Evolutionary conservation across 2,797 vertebrate species (phyloP), one percentile per base, ranked within the genome.

Genomic region (Falco rusticolus): DNA sequence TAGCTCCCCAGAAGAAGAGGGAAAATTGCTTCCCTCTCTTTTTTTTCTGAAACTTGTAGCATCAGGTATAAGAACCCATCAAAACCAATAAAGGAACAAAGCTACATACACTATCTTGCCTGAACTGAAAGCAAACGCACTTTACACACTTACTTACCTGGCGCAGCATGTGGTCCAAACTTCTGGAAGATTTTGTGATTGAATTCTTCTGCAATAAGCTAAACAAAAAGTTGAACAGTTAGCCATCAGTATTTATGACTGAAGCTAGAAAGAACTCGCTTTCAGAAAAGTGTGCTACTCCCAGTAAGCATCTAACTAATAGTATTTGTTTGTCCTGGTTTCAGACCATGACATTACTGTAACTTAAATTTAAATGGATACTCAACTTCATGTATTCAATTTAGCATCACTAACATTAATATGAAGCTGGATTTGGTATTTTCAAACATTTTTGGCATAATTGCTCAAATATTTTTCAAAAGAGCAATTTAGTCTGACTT

Each of bases 161-260:
- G 96, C 97, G 96, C 80, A 94, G 97, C 98, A 91, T 98, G 98
- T 29, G 92, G 97, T 85, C 96, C 98, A 94, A 96, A 96, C 97
- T 98, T 99, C 92, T 98, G 98, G 97, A 98, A 97, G 95, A 98
- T 97, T 97, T 97, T 97, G 94, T 98, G 98, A 97, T 97, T 98
- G 97, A 99, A 99, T 99, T 99, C 99, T 98, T 99, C 99, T 98
- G 99, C 99, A 96, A 99, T 99, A 97, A 99, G 98, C 99, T 99
- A 97, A 77, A 98, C 95, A 83, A 84, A 70, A 84, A 65, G n/a
- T 57, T 76, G 24, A 80, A 74, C 41, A 83, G 34, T 94, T 91
- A 93, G n/a, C 8, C 41, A 93, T 56, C 22, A 86, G 22, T 16
- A 66, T 48, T 66, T 75, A 37, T 10, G 16, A 13, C 12, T 53